These are phyloP conservation scores for Myopa testacea DNA, from an alignment of 2,888 invertebrate species.

Conservation along the genomic window DNA sequence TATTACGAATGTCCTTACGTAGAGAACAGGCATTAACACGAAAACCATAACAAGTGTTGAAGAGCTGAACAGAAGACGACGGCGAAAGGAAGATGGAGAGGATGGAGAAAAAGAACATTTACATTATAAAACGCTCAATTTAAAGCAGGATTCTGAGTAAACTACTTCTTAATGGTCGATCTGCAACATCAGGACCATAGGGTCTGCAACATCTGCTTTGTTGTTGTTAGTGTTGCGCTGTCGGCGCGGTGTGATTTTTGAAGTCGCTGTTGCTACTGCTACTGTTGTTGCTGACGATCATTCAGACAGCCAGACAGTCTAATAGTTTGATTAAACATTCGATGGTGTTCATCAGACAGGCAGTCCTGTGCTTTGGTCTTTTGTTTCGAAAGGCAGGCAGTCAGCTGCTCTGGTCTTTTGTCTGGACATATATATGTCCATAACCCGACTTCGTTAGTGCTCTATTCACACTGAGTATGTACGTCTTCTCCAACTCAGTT, in stretches of 20 bases:
- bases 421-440: too few relatives aligned
- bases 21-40: not conserved
- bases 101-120: not conserved
- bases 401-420: not conserved
- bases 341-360: not conserved
- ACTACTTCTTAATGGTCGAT: not conserved
- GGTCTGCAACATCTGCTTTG: too few relatives aligned
- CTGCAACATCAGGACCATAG: not conserved
- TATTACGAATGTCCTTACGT: slow-evolving; percentile 11
- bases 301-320: not conserved
- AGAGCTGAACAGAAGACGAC: not conserved
- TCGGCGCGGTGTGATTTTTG: not conserved
- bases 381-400: not conserved
- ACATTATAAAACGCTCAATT: slow-evolving; percentile 20
- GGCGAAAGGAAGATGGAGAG: not conserved
- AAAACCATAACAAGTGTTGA: not conserved
- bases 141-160: slow-evolving; percentile 12
- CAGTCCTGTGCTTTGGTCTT: not conserved
- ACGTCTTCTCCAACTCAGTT: not conserved
- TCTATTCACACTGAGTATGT: too few relatives aligned
- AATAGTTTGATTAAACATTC: not conserved
- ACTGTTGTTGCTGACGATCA: not conserved
- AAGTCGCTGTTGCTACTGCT: slow-evolving; percentile 8
- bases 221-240: not conserved
- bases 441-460: too few relatives aligned